phyloP scores from a whole-genome alignment of 2,113 vertebrate species.

The Gavia stellata region DNA sequence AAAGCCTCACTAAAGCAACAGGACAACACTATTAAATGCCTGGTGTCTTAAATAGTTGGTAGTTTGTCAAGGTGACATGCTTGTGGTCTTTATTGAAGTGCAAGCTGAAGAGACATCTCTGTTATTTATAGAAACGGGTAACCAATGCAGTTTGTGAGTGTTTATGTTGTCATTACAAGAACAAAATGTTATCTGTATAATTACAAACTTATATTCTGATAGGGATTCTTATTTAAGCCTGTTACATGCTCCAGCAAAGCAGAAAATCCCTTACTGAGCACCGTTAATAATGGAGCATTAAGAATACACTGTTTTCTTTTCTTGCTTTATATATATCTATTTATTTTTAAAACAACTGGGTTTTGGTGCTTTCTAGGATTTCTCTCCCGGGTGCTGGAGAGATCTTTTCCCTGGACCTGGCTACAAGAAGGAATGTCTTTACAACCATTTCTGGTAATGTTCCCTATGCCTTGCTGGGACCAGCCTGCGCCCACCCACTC shows the following conservation, averaged over 20 bases:
- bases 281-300: conserved; percentile 53
- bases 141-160: neutral
- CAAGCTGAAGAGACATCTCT: neutral
- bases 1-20: neutral
- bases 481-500: neutral
- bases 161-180: neutral
- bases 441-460: neutral
- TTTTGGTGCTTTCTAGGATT: conserved; percentile 11
- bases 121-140: neutral
- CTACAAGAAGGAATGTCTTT: neutral
- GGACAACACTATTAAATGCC: neutral
- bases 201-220: conserved; percentile 20
- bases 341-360: conserved; percentile 17
- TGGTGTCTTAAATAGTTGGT: neutral
- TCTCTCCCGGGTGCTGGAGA: neutral
- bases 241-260: conserved; percentile 50
- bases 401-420: neutral
- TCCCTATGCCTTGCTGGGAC: neutral
- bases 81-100: neutral
- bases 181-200: neutral
- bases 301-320: conserved; percentile 18
- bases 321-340: neutral
- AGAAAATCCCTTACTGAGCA: conserved; percentile 53
- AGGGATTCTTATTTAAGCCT: conserved; percentile 34
- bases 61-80: neutral